Percentiles rank a stretch among this genome's conserved stretches.
These are phyloP conservation scores for Leptinotarsa tumamoca DNA, from an alignment of 2,888 invertebrate species.

Conservation along the genomic window DNA sequence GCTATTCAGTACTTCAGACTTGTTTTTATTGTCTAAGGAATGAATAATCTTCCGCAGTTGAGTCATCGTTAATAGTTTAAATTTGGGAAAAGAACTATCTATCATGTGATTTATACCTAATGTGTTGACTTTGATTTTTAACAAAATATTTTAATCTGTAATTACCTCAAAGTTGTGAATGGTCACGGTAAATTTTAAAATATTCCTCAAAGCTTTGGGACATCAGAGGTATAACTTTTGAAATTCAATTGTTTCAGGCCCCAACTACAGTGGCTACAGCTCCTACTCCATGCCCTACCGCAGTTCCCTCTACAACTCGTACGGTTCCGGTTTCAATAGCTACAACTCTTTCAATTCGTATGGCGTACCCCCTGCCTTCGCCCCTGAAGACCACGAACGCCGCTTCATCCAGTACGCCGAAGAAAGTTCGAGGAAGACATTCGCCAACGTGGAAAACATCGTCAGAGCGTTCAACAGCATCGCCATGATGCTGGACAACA, in stretches of 20 bases:
- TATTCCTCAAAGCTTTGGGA: too few species aligned
- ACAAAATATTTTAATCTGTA: too few species aligned
- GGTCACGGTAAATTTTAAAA: too few species aligned
- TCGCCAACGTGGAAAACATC: constrained; percentile 92
- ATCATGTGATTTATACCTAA: too few species aligned
- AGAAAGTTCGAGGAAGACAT: constrained; percentile 91
- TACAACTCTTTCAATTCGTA: constrained; percentile 61
- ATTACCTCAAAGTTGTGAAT: too few species aligned
- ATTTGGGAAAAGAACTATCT: too few species aligned
- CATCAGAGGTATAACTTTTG: too few species aligned
- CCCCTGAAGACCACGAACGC: constrained; percentile 72
- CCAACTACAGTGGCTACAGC: constrained; percentile 35
- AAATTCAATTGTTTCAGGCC: constrained; percentile 22
- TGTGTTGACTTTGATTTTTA: too few species aligned
- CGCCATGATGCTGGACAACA: constrained; percentile 96
- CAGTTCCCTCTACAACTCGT: constrained; percentile 55
- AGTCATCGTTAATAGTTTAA: too few species aligned
- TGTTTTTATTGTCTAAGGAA: too few species aligned
- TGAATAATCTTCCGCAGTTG: too few species aligned
- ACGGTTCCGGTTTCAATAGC: constrained; percentile 62
- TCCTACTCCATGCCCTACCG: constrained; percentile 54
- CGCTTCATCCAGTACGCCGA: constrained; percentile 90
- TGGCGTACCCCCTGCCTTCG: constrained; percentile 55
- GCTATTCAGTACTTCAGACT: too few species aligned
- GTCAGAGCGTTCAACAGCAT: constrained; percentile 89